phyloP scores from a whole-genome alignment of 2,113 vertebrate genomes.

The Elephas maximus region DNA sequence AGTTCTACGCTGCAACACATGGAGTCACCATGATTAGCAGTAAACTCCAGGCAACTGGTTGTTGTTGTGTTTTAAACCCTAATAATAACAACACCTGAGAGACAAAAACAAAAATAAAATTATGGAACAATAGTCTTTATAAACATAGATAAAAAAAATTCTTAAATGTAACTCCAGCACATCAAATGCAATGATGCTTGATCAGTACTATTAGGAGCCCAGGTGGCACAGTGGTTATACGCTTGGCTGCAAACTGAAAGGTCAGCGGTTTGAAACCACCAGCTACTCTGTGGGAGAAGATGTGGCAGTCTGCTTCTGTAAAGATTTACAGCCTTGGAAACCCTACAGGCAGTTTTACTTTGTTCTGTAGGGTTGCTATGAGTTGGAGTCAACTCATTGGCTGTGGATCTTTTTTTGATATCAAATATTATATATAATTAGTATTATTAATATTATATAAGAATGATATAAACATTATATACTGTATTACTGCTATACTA shows the following conservation, averaged over 20 bases:
- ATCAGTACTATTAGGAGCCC: not conserved
- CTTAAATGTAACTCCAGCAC: not conserved
- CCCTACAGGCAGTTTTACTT: not conserved
- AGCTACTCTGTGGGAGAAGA: not conserved
- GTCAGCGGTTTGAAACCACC: not conserved
- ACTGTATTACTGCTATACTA: not conserved
- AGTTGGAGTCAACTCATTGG: not conserved
- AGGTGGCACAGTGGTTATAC: not conserved
- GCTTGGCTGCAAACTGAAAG: not conserved
- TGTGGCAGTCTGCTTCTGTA: not conserved
- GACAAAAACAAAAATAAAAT: not conserved
- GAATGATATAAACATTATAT: not conserved
- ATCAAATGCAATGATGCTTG: not conserved
- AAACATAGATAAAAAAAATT: not conserved
- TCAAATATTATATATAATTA: not conserved
- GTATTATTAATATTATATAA: not conserved
- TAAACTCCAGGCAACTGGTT: not conserved
- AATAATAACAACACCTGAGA: not conserved
- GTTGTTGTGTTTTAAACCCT: not conserved
- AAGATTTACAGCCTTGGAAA: not conserved
- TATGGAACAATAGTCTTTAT: not conserved
- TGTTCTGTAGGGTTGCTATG: not conserved
- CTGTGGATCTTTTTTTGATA: not conserved
- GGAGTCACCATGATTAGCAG: not conserved
- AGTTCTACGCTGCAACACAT: not conserved